These are phyloP conservation scores for Lophura nycthemera DNA, from an alignment of 2,113 vertebrate species.

Conservation along the genomic window DNA sequence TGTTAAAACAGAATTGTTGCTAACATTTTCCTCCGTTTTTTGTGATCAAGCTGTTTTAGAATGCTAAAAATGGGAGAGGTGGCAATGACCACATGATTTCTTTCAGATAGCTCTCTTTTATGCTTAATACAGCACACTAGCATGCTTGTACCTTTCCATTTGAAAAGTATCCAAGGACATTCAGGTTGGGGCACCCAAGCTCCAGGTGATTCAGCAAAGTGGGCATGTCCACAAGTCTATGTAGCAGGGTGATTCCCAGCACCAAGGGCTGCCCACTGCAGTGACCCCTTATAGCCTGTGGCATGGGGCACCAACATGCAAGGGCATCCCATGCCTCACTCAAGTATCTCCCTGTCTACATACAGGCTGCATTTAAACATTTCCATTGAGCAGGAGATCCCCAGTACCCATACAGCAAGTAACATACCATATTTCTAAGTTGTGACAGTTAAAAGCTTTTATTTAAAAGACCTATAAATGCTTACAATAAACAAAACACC, in stretches of 20 bases:
- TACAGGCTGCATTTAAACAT: background rate
- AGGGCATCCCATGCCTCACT: background rate
- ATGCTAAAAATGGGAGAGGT: background rate
- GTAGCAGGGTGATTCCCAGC: background rate
- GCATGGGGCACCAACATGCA: rapidly evolving
- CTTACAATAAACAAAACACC: background rate
- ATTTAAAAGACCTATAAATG: background rate
- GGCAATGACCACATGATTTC: background rate
- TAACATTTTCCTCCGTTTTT: background rate
- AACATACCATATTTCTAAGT: background rate
- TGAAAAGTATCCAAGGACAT: background rate
- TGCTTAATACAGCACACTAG: background rate
- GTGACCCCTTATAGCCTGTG: background rate
- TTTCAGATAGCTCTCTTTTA: background rate
- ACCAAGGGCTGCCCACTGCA: background rate
- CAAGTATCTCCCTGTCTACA: rapidly evolving
- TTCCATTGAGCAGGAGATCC: background rate
- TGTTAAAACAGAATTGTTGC: background rate
- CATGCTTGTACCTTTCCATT: background rate
- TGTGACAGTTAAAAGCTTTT: background rate
- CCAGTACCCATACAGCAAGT: rapidly evolving
- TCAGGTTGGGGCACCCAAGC: rapidly evolving
- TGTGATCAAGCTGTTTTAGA: background rate
- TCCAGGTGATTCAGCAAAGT: background rate
- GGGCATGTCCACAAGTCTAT: background rate